Base-by-base conservation (phyloP, 2,113 vertebrate genomes). In the Corapipo altera region DNA sequence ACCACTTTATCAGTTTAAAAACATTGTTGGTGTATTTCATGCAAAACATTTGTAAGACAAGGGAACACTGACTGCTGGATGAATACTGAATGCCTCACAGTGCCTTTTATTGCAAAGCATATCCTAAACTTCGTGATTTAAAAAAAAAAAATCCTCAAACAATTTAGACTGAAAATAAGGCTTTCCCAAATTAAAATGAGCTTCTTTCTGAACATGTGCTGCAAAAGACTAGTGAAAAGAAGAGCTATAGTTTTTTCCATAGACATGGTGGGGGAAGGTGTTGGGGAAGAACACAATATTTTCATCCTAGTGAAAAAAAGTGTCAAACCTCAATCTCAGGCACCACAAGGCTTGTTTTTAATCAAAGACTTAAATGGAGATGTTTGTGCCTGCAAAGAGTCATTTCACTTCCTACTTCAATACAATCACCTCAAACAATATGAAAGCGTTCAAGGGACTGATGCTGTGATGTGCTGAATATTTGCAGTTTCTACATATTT, bases 201-300 rank as follows among this genome's bases (percentile, higher is more conserved):
- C 27, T 57, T 52, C 35, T 24, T 88, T 70, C 8, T 17, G 32
- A 72, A 65, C 3, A 89, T 89, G 37, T 39, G 18, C 20, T 41
- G 16, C 37, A 57, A 32, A n/a, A 61, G 52, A 66, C 35, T 8
- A 85, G 12, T 12, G 39, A 62, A 77, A 90, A 64, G 9, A 73
- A 15, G 51, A 73, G 54, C 3, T 41, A 49, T 7, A 69, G 57
- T 8, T 57, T 67, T 77, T 80, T 59, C 55, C 15, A 69, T 1
- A 72, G 70, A 48, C 5, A 35, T 0, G 0, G 22, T 22, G 10
- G 2, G 3, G 10, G 5, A 15, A 35, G 59, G 48, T 2, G 4
- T 52, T 49, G 48, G 22, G 26, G 39, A 93, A 85, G 35, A 92
- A n/a, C 13, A 43, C 2, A 7, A 8, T 20, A 19, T 59, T 58